phyloP scores from a whole-genome alignment of 1,140 invertebrate genomes.

The Phthorimaea operculella region DNA sequence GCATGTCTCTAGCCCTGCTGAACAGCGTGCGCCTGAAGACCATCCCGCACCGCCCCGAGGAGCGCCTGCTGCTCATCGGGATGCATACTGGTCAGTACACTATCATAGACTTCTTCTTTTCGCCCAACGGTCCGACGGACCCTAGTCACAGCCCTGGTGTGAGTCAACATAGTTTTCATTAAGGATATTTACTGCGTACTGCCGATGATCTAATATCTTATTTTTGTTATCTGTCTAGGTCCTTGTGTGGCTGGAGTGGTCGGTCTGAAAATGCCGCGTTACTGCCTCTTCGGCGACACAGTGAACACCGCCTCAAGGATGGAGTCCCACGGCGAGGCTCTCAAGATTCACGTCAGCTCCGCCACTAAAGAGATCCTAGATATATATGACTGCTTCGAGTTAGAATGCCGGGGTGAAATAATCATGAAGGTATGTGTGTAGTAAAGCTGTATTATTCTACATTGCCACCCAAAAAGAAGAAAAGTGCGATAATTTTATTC shows the following conservation, averaged over 20 bases:
- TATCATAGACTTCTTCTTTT: conserved; percentile 67
- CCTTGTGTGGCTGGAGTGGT: conserved; percentile 93
- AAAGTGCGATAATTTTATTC: too few species aligned
- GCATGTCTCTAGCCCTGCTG: conserved; percentile 89
- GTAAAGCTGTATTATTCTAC: too few species aligned
- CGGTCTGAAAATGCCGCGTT: conserved; percentile 92
- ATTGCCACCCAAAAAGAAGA: too few species aligned
- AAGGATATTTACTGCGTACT: too few species aligned
- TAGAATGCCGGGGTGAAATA: conserved; percentile 90
- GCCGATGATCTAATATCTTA: neutral
- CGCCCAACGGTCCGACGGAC: too few species aligned
- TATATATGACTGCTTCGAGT: conserved; percentile 87
- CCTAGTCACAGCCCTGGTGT: too few species aligned
- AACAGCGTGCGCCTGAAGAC: conserved; percentile 88
- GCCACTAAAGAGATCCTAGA: conserved; percentile 91
- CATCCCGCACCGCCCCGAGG: conserved; percentile 88
- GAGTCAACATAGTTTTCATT: too few species aligned
- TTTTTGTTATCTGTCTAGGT: conserved; percentile 68
- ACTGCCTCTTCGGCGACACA: conserved; percentile 94
- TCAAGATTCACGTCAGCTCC: conserved; percentile 96
- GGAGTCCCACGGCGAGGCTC: conserved; percentile 92
- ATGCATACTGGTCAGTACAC: conserved; percentile 84
- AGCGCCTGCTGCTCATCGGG: conserved; percentile 90
- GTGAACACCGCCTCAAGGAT: conserved; percentile 94
- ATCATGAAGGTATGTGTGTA: conserved; percentile 92